These are phyloP conservation scores for Vireo altiloquus DNA, from an alignment of 2,113 vertebrate genomes.

Conservation along the genomic window DNA sequence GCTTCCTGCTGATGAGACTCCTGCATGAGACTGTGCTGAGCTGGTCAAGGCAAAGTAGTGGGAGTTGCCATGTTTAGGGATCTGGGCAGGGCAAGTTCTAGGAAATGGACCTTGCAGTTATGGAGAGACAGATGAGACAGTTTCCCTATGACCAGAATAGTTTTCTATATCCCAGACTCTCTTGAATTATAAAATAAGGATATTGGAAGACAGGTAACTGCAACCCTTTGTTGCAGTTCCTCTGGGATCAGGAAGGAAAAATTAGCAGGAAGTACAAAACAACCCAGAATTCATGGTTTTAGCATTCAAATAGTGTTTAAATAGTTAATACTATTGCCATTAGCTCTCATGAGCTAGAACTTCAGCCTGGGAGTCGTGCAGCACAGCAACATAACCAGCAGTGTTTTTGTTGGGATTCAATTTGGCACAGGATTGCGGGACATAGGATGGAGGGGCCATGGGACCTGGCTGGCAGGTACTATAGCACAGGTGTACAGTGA, in stretches of 20 bases:
- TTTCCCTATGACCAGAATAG: background rate
- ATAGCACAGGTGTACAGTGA: background rate
- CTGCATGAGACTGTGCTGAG: accelerated
- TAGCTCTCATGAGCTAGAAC: background rate
- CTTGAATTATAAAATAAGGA: background rate
- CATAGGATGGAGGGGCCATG: background rate
- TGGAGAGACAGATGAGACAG: background rate
- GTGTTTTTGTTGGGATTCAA: background rate
- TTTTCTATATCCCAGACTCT: background rate
- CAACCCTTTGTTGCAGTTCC: background rate
- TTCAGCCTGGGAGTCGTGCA: background rate
- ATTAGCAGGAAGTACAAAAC: background rate
- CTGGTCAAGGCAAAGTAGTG: background rate
- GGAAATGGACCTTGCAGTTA: background rate
- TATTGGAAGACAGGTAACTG: background rate
- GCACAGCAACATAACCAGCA: background rate
- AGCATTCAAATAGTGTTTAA: background rate
- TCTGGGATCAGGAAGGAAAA: background rate
- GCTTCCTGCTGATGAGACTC: background rate
- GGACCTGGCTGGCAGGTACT: background rate
- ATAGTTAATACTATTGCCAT: background rate
- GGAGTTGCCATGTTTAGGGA: background rate
- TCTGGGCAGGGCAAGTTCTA: background rate
- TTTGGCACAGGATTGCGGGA: background rate
- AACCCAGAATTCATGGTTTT: background rate